Evolutionary conservation across 1,140 invertebrate species (phyloP), one percentile per base, ranked within the genome.

Genomic region (Globodera rostochiensis): DNA sequence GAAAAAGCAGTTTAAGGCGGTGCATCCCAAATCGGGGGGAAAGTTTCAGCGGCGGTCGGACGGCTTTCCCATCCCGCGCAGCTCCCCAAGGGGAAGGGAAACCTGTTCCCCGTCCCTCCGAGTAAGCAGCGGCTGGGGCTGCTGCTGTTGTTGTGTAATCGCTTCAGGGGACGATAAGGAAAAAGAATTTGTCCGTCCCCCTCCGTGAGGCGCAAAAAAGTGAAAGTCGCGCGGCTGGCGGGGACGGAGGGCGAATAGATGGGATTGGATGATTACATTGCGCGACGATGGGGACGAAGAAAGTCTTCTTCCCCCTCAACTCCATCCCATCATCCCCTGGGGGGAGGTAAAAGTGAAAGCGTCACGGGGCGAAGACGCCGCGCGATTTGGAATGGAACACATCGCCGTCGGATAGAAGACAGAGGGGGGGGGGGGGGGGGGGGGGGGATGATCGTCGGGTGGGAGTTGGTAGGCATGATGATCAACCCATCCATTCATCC

Each of bases 361-460:
- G 57, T 64, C 57, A 64, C 57, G 57, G 57, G 57, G 57, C 13
- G 57, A 4, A 53, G 57, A 64, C 57, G 57, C 57, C 57, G 11
- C 57, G 57, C 57, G 57, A 64, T 64, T 64, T 64, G 57, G 57
- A 64, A 64, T 64, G 57, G 57, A 64, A 64, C 57, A 64, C 57
- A 15, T 64, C 19, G 57, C 13, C 57, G 57, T 11, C 53, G 53
- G 50, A 53, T 53, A 13, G 50, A 13, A 13, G 50, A 8, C 50
- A 11, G 50, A 53, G 50, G 13, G 50, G 5, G 50, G 50, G 50
- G 50, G 13, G 8, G 50, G 13, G 50, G 50, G 13, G 50, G 50
- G 50, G 13, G 8, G 57, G 57, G 57, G 57, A 60, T 60, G 57
- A 60, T 60, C 57, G 19, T 60, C 57, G 57, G 57, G 57, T 60